Evolutionary conservation across 30 jellyfish, hydroid and myxozoan genomes (phyloP), one percentile per base, ranked within the genome.

Genomic region (Catostylus mosaicus): DNA sequence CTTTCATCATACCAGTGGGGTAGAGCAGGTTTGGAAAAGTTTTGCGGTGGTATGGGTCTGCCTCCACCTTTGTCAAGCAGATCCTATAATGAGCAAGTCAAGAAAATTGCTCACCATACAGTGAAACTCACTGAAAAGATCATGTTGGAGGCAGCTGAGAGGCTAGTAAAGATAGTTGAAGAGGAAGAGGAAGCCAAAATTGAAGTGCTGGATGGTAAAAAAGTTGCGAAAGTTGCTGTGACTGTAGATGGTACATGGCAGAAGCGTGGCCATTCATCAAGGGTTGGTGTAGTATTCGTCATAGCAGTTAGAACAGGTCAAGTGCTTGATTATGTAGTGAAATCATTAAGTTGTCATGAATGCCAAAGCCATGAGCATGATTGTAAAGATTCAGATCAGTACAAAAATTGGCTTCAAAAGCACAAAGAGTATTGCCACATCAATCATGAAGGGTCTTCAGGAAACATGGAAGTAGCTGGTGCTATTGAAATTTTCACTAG

Each of bases 181-280:
- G 51, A n/a, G 3, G 89, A 78, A 26, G 90, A 80, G 43, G 74
- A 73, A 24, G 34, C 43, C 20, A 36, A 43, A 9, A 24, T 46
- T 35, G 32, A 67, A 26, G 78, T 82, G 57, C 9, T 27, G 36
- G 73, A 73, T 75, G 89, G 89, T 40, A 61, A 47, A 36, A 75
- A 22, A 2, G 67, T 71, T 57, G 89, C 67, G 26, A 46, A 72
- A 2, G 84, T 85, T 4, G 89, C 83, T 5, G 84, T 57, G 65
- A 85, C 92, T 27, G 78, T 67, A 16, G 92, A 82, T 69, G 92
- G 92, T 7, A 66, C 92, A 14, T 82, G 92, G 94, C 89, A 72
- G 66, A 57, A 63, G 40, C 73, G 94, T n/a, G 78, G 84, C 45
- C 84, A 73, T 45, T 52, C 80, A 47, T 72, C 83, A 36, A 84